Evolutionary conservation across 2,888 invertebrate species (phyloP).

Genomic region (Steinernema hermaphroditum): DNA sequence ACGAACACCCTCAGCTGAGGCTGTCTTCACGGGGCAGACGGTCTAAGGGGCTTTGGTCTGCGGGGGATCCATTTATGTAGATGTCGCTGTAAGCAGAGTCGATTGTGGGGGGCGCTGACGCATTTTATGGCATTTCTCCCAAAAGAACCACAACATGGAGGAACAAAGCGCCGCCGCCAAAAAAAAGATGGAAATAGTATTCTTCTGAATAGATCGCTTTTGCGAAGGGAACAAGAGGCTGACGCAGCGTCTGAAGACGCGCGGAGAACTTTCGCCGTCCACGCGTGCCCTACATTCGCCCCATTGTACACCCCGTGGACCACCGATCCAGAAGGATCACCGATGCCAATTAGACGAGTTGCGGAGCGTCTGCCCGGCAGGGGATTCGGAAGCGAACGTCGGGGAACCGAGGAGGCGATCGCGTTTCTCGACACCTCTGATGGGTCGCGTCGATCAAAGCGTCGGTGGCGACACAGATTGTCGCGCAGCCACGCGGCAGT

Average conservation of each 20-base stretch:
- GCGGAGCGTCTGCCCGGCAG: background rate
- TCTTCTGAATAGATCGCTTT: background rate
- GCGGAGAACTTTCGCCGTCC: constrained; percentile 13
- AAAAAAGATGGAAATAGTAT: background rate
- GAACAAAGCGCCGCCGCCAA: background rate
- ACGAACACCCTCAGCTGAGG: too few relatives aligned
- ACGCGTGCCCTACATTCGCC: constrained; percentile 3
- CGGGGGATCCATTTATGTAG: too few relatives aligned
- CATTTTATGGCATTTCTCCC: background rate
- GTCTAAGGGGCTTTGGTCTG: too few relatives aligned
- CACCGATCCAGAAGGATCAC: background rate
- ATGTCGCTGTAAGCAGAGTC: too few relatives aligned
- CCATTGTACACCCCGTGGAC: constrained; percentile 13
- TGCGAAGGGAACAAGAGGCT: background rate
- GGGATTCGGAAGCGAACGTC: background rate
- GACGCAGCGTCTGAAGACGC: background rate
- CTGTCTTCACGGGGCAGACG: too few relatives aligned
- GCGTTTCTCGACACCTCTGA: constrained; percentile 19
- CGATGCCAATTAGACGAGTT: background rate
- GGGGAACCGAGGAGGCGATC: background rate
- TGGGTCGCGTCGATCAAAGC: constrained; percentile 18
- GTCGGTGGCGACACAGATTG: constrained; percentile 26
- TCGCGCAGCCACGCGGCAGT: constrained; percentile 31
- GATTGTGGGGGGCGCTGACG: background rate
- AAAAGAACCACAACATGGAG: too few relatives aligned